These are phyloP conservation scores for Trichoplusia ni DNA, from an alignment of 1,140 invertebrate genomes.

Conservation along the genomic window DNA sequence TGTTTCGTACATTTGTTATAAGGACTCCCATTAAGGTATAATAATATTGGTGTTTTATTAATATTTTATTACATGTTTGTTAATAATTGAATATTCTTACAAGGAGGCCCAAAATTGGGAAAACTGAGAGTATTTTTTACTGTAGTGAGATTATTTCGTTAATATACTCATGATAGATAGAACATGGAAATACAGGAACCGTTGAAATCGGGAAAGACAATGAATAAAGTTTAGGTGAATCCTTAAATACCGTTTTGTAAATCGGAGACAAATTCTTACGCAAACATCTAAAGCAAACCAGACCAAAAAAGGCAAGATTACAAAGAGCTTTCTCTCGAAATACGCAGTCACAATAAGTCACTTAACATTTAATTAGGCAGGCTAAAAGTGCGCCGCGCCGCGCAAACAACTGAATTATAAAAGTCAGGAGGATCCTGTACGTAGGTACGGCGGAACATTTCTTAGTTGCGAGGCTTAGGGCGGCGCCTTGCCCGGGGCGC, in stretches of 20 bases:
- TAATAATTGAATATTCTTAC: too few relatives aligned
- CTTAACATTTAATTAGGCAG: conserved; percentile 33
- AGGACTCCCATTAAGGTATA: neutral
- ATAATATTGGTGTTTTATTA: neutral
- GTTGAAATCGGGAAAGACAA: too few relatives aligned
- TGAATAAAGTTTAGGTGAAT: too few relatives aligned
- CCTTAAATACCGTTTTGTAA: too few relatives aligned
- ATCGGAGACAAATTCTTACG: too few relatives aligned
- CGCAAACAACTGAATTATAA: conserved; percentile 40
- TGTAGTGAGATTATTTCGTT: too few relatives aligned
- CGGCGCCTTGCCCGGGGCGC: conserved; percentile 35
- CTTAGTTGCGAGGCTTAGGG: conserved; percentile 40
- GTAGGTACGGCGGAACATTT: conserved; percentile 7
- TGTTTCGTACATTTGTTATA: conserved; percentile 6
- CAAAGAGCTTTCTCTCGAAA: conserved; percentile 18
- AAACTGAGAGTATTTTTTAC: too few relatives aligned
- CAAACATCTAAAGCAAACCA: neutral
- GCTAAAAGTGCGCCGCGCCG: conserved; percentile 26
- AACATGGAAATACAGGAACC: too few relatives aligned
- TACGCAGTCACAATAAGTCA: conserved; percentile 28
- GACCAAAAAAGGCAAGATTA: conserved; percentile 8
- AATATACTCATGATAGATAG: too few relatives aligned
- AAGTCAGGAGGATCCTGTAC: conserved; percentile 20
- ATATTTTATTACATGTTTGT: conserved; percentile 8
- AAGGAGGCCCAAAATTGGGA: too few relatives aligned